A percentile compares a stretch with the other conserved stretches of the same genome.
Evolutionary conservation across 2,888 invertebrate species (phyloP).

Genomic region (Apoda limacodes): DNA sequence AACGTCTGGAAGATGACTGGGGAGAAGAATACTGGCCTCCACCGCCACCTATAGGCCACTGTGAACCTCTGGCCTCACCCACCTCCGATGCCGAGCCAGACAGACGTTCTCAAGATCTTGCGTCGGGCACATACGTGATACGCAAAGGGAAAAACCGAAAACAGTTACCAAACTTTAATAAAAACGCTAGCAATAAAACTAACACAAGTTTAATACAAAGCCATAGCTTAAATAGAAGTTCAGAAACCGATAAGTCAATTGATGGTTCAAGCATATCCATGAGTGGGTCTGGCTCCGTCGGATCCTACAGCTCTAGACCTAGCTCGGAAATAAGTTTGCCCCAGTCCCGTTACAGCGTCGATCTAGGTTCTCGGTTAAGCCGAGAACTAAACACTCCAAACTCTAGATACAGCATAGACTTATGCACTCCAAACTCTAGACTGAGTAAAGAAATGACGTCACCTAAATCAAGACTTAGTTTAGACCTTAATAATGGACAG

Average conservation of each 20-base stretch:
- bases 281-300: conserved; percentile 63
- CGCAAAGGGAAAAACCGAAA: conserved; percentile 79
- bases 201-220: conserved; percentile 46
- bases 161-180: conserved; percentile 70
- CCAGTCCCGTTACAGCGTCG: conserved; percentile 69
- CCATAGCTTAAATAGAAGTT: conserved; percentile 57
- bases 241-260: conserved; percentile 58
- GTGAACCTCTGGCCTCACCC: conserved; percentile 76
- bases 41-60: conserved; percentile 73
- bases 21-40: conserved; percentile 79
- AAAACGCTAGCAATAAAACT: conserved; percentile 59
- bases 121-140: conserved; percentile 83
- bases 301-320: conserved; percentile 72
- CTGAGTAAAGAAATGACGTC: conserved; percentile 69
- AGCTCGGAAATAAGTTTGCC: conserved; percentile 74
- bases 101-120: conserved; percentile 43
- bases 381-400: conserved; percentile 72
- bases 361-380: conserved; percentile 66
- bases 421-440: conserved; percentile 73
- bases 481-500: conserved; percentile 70
- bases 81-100: conserved; percentile 71
- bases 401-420: conserved; percentile 76
- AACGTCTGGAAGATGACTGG: conserved; percentile 72
- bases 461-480: conserved; percentile 70
- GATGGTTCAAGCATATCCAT: conserved; percentile 64